Percentiles rank a stretch among this genome's conserved stretches.
These are phyloP conservation scores for Cremastinae sp. DNA, from an alignment of 2,888 invertebrate species.

Conservation along the genomic window DNA sequence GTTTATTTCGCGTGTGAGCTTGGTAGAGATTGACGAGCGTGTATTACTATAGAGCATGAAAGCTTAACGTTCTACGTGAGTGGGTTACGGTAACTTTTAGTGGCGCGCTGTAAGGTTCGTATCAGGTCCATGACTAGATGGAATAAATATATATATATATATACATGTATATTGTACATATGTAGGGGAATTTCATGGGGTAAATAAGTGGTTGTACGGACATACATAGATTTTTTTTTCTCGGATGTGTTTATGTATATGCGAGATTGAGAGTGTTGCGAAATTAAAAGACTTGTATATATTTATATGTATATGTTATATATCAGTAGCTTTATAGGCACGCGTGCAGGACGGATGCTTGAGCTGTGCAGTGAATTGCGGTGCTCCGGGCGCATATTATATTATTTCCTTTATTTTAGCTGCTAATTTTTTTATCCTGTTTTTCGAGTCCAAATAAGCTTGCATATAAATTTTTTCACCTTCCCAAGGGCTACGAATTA, in stretches of 20 bases:
- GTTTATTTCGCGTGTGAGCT: conserved; percentile 11
- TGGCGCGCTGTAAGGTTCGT: conserved; percentile 32
- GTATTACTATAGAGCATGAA: conserved; percentile 53
- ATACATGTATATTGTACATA: conserved; percentile 44
- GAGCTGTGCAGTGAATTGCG: conserved; percentile 79
- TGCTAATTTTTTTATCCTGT: not conserved
- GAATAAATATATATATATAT: conserved; percentile 26
- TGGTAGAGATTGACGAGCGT: conserved; percentile 51
- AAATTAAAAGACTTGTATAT: conserved; percentile 52
- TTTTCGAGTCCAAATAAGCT: not conserved
- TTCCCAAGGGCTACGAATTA: conserved; percentile 10
- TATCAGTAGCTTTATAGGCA: conserved; percentile 71
- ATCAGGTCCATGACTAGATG: conserved; percentile 25
- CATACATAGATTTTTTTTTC: conserved; percentile 43
- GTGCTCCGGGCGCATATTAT: conserved; percentile 76
- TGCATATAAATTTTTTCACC: conserved; percentile 2
- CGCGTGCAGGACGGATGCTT: conserved; percentile 78
- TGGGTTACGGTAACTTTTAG: conserved; percentile 46
- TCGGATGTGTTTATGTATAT: conserved; percentile 20
- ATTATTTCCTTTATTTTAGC: conserved; percentile 41
- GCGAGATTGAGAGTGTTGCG: conserved; percentile 48
- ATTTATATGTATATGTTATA: conserved; percentile 51
- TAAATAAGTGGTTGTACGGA: conserved; percentile 19
- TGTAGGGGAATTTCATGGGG: conserved; percentile 31
- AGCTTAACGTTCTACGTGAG: conserved; percentile 59